Evolutionary conservation across 2,113 vertebrate species (phyloP), one percentile per base, ranked within the genome.

Genomic region (Chunga burmeisteri): DNA sequence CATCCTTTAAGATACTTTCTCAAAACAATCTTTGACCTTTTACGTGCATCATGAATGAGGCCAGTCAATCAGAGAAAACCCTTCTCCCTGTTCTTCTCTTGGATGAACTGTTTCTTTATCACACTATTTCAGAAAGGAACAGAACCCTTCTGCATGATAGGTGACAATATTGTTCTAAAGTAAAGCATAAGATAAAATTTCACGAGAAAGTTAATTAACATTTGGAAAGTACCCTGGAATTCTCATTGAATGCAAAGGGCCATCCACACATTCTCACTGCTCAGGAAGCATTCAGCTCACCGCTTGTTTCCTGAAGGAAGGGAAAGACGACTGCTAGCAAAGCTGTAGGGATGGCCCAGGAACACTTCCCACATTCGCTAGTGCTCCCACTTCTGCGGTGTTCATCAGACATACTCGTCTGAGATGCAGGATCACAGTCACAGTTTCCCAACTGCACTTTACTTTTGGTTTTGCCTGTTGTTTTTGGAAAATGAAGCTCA

Each of bases 21-120:
- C 95, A 96, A 97, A 97, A 97, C 96, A 97, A 53, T 95, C 91
- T 95, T 68, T 95, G 96, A 97, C 95, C 96, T 97, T 65, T 91
- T 66, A 91, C 93, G 91, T 86, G 94, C 93, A 97, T 95, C 96
- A 97, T 97, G 95, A 95, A 88, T 3, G 2, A 95, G 91, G 42
- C 86, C 80, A 95, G 95, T 95, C 96, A 96, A 94, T 97, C 96
- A 95, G 83, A 75, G 66, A 42, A 94, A 86, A 65, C 50, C 19
- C 71, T 82, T 81, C 66, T 82, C 86, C 77, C n/a, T 58, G 16
- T 2, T 46, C 52, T 65, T 63, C 42, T 75, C 90, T 66, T 56
- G 79, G 71, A 86, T 61, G 14, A 96, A 71, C 67, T 77, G 55
- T 10, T 92, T 63, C 53, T 89, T 87, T 56, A 65, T 29, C 79